Conservation (phyloP, 2,888 invertebrate species). For the Lagria hirta region DNA sequence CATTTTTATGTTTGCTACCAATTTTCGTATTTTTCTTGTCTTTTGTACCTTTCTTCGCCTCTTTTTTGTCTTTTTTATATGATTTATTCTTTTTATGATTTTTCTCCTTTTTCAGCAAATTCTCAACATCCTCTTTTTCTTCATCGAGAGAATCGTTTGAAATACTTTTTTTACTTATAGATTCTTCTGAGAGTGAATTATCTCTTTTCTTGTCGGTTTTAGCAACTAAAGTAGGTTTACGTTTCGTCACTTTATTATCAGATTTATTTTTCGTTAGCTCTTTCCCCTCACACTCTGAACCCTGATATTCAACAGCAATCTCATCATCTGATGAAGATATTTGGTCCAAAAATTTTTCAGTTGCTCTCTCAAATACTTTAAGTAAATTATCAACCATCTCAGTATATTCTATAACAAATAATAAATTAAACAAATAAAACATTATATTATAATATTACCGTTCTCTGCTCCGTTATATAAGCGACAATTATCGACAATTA, state of each 20-base stretch:
- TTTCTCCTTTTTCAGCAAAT: slow-evolving; percentile 24
- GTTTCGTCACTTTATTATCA: slow-evolving; percentile 34
- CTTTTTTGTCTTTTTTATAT: slow-evolving; percentile 25
- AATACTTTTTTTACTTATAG: slow-evolving; percentile 22
- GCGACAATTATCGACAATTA: slow-evolving; percentile 90
- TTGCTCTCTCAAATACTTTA: slow-evolving; percentile 77
- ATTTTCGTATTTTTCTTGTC: slow-evolving; percentile 29
- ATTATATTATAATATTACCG: slow-evolving; percentile 59
- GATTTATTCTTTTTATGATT: slow-evolving; percentile 29
- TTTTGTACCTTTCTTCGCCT: slow-evolving; percentile 33
- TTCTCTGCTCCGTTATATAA: slow-evolving; percentile 91
- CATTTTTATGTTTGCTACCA: slow-evolving; percentile 25
- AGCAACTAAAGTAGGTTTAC: slow-evolving; percentile 46
- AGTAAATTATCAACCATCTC: slow-evolving; percentile 84
- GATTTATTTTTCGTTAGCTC: slow-evolving; percentile 15
- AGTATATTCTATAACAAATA: slow-evolving; percentile 78
- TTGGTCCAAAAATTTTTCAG: slow-evolving; percentile 80
- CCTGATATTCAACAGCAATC: slow-evolving; percentile 68
- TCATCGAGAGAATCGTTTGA: slow-evolving; percentile 17
- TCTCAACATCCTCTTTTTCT: slow-evolving; percentile 13
- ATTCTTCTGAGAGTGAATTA: slow-evolving; percentile 43
- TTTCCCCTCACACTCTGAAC: slow-evolving; percentile 49
- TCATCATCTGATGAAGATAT: slow-evolving; percentile 79
- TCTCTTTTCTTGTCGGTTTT: slow-evolving; percentile 47
- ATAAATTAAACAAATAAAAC: slow-evolving; percentile 23